Conservation (phyloP, 23 tunicate genomes). For the Botrylloides violaceus region DNA sequence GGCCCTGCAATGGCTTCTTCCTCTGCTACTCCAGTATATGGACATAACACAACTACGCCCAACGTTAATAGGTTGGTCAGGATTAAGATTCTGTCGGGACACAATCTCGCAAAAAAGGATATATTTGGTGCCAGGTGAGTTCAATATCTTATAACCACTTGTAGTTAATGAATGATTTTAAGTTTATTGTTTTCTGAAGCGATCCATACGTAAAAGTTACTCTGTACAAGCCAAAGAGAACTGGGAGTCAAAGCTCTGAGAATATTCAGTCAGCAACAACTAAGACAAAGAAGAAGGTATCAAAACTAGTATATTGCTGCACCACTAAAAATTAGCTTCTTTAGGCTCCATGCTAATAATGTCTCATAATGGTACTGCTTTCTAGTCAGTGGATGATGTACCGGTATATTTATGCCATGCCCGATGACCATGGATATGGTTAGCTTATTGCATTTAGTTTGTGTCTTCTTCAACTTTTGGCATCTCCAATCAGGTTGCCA, state of each 20-base stretch:
- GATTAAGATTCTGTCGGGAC: slow-evolving; percentile 73
- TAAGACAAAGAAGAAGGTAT: slow-evolving; percentile 74
- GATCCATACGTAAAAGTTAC: slow-evolving; percentile 83
- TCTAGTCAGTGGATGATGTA: too few species aligned
- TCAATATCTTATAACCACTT: background rate
- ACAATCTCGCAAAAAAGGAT: slow-evolving; percentile 71
- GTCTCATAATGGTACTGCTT: too few species aligned
- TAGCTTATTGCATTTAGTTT: too few species aligned
- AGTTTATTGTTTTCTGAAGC: slow-evolving; percentile 23
- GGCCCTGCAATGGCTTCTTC: too few species aligned
- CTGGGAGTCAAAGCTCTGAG: background rate
- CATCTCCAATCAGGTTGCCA: too few species aligned
- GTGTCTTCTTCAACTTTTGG: too few species aligned
- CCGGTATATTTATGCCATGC: too few species aligned
- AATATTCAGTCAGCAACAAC: slow-evolving; percentile 30
- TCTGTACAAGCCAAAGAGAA: slow-evolving; percentile 55
- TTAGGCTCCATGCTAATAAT: too few species aligned
- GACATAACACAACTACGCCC: background rate
- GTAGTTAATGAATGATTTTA: background rate
- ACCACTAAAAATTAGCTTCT: too few species aligned
- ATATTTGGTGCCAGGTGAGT: slow-evolving; percentile 93
- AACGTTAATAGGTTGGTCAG: slow-evolving; percentile 24
- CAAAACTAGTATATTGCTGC: too few species aligned
- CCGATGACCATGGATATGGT: too few species aligned
- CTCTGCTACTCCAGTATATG: background rate